These are phyloP conservation scores for Leucophenga varia DNA, from an alignment of 1,140 invertebrate species.

Conservation along the genomic window DNA sequence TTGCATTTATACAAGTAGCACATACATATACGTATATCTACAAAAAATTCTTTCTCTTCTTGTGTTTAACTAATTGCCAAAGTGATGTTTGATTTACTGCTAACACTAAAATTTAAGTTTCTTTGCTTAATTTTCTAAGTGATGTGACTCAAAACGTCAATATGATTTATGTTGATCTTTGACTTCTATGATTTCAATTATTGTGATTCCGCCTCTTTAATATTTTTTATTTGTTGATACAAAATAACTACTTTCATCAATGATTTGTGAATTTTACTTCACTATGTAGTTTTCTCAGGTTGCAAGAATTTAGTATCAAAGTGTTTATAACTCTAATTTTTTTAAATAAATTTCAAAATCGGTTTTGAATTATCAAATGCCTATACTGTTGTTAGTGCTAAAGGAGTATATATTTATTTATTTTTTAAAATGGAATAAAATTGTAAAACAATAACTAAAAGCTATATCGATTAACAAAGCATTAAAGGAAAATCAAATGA, in stretches of 20 bases:
- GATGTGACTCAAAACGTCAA: too few relatives aligned
- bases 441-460: too few relatives aligned
- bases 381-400: conserved; percentile 33
- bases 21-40: too few relatives aligned
- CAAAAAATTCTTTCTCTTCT: too few relatives aligned
- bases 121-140: too few relatives aligned
- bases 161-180: too few relatives aligned
- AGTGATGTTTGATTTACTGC: too few relatives aligned
- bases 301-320: background rate
- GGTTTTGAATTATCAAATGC: conserved; percentile 52
- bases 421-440: conserved; percentile 29
- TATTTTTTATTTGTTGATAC: conserved; percentile 13
- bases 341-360: conserved; percentile 39
- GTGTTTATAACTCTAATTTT: conserved; percentile 2
- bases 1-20: too few relatives aligned
- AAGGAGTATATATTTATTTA: background rate
- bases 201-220: conserved; percentile 13
- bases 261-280: conserved; percentile 15
- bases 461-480: too few relatives aligned
- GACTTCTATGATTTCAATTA: background rate
- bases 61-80: too few relatives aligned
- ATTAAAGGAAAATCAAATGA: background rate
- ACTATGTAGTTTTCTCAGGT: too few relatives aligned
- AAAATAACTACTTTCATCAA: background rate
- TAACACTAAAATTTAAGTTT: too few relatives aligned